Evolutionary conservation across 1,140 invertebrate species (phyloP).

Genomic region (Zaprionus ornatus): DNA sequence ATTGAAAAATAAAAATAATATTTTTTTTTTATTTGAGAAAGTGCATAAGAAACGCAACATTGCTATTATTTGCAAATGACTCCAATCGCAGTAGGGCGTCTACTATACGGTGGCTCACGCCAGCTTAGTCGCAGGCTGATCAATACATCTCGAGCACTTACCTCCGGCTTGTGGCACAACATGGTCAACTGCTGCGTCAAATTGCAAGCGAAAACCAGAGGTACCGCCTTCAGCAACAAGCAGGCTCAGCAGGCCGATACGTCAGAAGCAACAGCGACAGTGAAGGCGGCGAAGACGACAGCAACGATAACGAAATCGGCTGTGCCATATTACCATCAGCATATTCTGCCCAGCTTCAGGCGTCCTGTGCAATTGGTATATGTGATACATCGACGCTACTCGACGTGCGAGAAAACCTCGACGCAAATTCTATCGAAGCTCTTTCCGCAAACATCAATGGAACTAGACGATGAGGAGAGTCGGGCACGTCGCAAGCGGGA

Average conservation of each 20-base stretch:
- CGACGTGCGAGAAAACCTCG: constrained; percentile 49
- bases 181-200: constrained; percentile 26
- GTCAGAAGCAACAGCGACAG: background rate
- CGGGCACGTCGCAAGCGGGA: constrained; percentile 64
- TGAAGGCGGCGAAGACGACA: background rate
- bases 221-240: background rate
- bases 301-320: background rate
- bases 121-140: constrained; percentile 36
- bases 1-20: constrained; percentile 30
- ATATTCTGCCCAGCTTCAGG: background rate
- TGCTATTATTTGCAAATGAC: constrained; percentile 53
- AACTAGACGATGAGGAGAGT: constrained; percentile 60
- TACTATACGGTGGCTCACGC: constrained; percentile 24
- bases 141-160: constrained; percentile 30
- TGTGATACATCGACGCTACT: constrained; percentile 45
- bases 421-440: constrained; percentile 71
- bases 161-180: constrained; percentile 35
- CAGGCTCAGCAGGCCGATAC: background rate
- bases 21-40: constrained; percentile 27
- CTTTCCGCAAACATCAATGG: constrained; percentile 75
- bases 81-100: constrained; percentile 30
- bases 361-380: constrained; percentile 18
- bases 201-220: constrained; percentile 3
- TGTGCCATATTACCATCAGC: background rate
- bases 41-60: constrained; percentile 20